Evolutionary conservation across 2,113 vertebrate genomes (phyloP).

Genomic region (Ondatra zibethicus): DNA sequence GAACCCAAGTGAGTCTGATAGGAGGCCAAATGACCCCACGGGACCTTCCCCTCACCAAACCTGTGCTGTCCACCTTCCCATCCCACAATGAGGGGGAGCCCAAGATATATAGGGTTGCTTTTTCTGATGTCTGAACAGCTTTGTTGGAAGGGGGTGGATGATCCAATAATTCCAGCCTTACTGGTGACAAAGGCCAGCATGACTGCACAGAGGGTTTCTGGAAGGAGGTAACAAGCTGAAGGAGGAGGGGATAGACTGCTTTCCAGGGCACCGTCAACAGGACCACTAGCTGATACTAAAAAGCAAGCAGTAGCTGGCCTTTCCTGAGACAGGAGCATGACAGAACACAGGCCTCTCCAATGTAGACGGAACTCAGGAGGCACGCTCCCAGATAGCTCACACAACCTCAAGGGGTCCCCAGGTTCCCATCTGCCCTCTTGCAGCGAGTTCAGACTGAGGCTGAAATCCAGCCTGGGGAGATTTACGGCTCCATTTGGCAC

Average conservation of each 20-base stretch:
- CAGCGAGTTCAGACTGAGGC: background rate
- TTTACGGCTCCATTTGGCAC: background rate
- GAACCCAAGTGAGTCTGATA: background rate
- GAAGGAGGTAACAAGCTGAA: background rate
- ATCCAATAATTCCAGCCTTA: background rate
- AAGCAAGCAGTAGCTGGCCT: background rate
- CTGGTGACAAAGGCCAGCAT: background rate
- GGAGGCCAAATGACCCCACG: background rate
- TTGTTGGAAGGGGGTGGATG: background rate
- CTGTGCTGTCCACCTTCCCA: background rate
- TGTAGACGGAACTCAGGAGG: background rate
- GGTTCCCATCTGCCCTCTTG: background rate
- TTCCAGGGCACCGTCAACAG: rapidly evolving
- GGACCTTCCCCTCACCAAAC: rapidly evolving
- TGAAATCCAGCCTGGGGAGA: background rate
- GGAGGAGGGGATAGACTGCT: background rate
- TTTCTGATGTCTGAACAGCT: too few relatives aligned
- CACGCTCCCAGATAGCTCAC: rapidly evolving
- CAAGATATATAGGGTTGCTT: rapidly evolving
- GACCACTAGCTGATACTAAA: rapidly evolving
- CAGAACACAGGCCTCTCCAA: background rate
- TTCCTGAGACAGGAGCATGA: background rate
- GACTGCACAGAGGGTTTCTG: background rate
- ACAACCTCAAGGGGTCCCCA: background rate
- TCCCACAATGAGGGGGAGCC: background rate